Conservation (phyloP, 2,113 vertebrate species). For the Amphiprion percula region DNA sequence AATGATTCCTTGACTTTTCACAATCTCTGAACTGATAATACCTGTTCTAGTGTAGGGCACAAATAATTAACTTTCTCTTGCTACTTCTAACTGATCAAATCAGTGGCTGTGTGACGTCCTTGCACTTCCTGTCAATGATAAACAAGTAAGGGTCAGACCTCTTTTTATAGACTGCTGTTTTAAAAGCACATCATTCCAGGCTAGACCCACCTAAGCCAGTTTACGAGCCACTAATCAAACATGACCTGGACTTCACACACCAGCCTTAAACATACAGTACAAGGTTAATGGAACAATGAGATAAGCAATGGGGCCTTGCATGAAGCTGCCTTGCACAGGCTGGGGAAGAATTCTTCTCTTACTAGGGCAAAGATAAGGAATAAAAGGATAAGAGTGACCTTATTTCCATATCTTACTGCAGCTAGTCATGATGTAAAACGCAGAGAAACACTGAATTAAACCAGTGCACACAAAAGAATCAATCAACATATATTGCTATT, state of each 20-base stretch:
- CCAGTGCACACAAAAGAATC: neutral
- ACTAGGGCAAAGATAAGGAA: neutral
- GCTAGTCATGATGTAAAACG: conserved; percentile 8
- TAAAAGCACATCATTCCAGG: neutral
- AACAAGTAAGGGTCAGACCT: conserved; percentile 4
- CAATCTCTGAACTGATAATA: neutral
- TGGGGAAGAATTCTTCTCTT: conserved; percentile 2
- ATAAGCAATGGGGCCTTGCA: conserved; percentile 60
- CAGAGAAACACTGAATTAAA: neutral
- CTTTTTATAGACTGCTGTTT: conserved; percentile 27
- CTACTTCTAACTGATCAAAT: neutral
- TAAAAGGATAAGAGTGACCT: neutral
- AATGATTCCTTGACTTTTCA: conserved; percentile 28
- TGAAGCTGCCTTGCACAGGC: conserved; percentile 17
- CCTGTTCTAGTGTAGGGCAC: neutral
- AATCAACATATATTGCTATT: conserved; percentile 21
- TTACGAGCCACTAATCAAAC: conserved; percentile 64
- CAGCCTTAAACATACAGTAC: conserved; percentile 40
- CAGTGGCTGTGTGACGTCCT: neutral
- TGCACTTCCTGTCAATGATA: conserved; percentile 9
- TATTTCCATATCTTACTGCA: neutral
- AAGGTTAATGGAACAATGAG: conserved; percentile 59
- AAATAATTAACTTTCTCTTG: conserved; percentile 56
- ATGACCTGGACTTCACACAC: conserved; percentile 63
- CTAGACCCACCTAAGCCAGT: conserved; percentile 19